Evolutionary conservation across 1,140 invertebrate species (phyloP).

Genomic region (Diorhabda elongata): DNA sequence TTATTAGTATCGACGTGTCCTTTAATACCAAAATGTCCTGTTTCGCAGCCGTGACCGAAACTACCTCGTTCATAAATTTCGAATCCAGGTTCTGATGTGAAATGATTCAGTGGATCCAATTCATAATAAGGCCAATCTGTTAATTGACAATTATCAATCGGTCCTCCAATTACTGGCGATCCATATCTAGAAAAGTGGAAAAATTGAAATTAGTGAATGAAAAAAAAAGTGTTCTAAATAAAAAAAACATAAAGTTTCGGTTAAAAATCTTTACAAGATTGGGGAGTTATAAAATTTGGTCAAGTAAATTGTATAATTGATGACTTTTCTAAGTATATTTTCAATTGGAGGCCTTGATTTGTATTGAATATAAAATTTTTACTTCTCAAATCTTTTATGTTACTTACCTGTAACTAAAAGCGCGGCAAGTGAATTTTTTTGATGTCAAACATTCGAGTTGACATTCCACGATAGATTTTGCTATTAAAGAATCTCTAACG

Average conservation of each 20-base stretch:
- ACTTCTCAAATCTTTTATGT: background rate
- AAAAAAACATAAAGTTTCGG: no score
- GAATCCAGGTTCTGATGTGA: slow-evolving; percentile 58
- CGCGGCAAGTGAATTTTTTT: slow-evolving; percentile 67
- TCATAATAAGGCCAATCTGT: slow-evolving; percentile 67
- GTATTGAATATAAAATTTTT: no score
- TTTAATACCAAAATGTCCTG: slow-evolving; percentile 48
- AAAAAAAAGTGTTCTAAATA: no score
- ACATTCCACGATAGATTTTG: slow-evolving; percentile 67
- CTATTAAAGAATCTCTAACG: slow-evolving; percentile 59
- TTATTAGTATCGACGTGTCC: slow-evolving; percentile 15
- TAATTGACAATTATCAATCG: slow-evolving; percentile 66
- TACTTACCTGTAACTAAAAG: slow-evolving; percentile 68
- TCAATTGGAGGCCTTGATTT: no score
- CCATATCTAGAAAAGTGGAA: slow-evolving; percentile 54
- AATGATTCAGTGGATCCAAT: slow-evolving; percentile 55
- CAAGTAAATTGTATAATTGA: no score
- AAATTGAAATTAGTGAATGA: no score
- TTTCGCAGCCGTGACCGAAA: slow-evolving; percentile 72
- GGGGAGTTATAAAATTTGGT: no score
- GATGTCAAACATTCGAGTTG: slow-evolving; percentile 67
- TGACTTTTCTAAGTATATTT: no score
- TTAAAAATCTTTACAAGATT: no score
- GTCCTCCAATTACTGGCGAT: slow-evolving; percentile 56
- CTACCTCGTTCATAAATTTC: slow-evolving; percentile 74